Conservation (phyloP, 1,140 invertebrate species). For the Drosophila kikkawai region DNA sequence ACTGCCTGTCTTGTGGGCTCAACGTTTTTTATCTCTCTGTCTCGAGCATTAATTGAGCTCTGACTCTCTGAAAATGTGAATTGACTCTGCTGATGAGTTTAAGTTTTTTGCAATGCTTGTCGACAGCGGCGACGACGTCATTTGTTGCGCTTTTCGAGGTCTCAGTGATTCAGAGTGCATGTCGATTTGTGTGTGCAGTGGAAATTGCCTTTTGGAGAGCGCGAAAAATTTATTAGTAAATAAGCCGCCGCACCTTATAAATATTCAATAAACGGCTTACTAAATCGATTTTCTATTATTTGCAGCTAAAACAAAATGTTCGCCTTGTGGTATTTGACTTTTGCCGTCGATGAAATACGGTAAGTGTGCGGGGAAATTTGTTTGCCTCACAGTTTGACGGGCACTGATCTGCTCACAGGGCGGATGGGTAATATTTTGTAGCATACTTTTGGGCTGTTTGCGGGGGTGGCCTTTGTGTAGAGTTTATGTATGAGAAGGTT, state of each 20-base stretch:
- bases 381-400: constrained; percentile 44
- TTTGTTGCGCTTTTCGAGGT: constrained; percentile 45
- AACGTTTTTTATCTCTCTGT: constrained; percentile 26
- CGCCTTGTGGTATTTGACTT: constrained; percentile 82
- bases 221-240: constrained; percentile 2
- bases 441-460: constrained; percentile 54
- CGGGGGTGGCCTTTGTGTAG: not conserved
- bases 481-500: not conserved
- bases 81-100: not conserved
- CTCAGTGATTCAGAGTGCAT: constrained; percentile 26
- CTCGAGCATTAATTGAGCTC: constrained; percentile 40
- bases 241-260: constrained; percentile 17
- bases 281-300: constrained; percentile 32
- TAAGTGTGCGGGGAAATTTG: constrained; percentile 45
- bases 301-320: constrained; percentile 74
- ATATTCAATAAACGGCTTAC: constrained; percentile 10
- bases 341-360: constrained; percentile 82
- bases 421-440: constrained; percentile 3
- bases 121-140: constrained; percentile 25
- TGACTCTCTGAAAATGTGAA: constrained; percentile 22
- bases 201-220: constrained; percentile 34
- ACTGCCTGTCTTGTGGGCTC: constrained; percentile 16
- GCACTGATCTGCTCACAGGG: constrained; percentile 19
- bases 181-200: constrained; percentile 16
- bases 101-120: constrained; percentile 13